phyloP scores from a whole-genome alignment of 2,797 vertebrate species.

The Sebastolobus altivelis region DNA sequence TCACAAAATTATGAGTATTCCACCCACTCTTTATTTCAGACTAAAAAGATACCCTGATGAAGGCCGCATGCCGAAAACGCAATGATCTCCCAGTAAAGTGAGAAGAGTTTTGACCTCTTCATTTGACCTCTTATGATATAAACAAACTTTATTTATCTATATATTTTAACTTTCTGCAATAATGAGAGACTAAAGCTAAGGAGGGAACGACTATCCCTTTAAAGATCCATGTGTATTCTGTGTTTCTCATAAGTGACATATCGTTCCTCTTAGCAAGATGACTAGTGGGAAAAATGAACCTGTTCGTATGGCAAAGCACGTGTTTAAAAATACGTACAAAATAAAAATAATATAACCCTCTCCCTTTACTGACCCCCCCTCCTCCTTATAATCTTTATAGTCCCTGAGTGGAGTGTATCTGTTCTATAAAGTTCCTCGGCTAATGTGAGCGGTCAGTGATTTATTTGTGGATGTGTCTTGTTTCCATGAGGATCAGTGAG shows the following conservation, averaged over 20 bases:
- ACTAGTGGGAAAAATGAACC: background rate
- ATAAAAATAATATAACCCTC: background rate
- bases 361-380: no score
- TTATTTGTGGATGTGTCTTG: slow-evolving; percentile 35
- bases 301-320: background rate
- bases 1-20: no score
- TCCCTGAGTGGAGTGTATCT: slow-evolving; percentile 9
- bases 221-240: background rate
- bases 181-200: no score
- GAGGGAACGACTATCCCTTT: background rate
- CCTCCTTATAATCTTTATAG: background rate
- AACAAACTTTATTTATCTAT: no score
- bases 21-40: no score
- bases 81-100: no score
- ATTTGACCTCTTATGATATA: no score
- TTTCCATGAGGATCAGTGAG: slow-evolving; percentile 8
- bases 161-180: no score
- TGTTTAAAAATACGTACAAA: background rate
- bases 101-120: no score
- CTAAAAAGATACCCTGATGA: no score
- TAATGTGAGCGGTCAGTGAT: slow-evolving; percentile 37
- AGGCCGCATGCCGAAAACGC: no score
- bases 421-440: background rate
- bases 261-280: background rate
- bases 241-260: background rate